Percentiles rank a stretch among this genome's conserved stretches.
Evolutionary conservation across 2,797 vertebrate genomes (phyloP).

Genomic region (Labroides dimidiatus): DNA sequence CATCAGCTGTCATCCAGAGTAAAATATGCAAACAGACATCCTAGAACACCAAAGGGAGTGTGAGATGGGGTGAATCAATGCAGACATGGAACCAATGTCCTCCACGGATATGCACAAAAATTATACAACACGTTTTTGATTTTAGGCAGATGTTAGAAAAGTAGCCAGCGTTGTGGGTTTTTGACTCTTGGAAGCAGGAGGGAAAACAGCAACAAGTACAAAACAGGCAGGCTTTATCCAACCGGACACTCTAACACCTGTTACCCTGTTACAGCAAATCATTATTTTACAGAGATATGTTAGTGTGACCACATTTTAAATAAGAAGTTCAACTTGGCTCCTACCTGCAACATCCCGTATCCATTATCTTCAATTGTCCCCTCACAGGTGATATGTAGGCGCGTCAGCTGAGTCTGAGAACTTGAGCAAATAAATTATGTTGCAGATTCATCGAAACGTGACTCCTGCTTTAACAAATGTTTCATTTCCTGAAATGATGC

Average conservation of each 20-base stretch:
- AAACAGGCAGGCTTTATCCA: constrained; percentile 10
- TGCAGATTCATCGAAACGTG: constrained; percentile 1
- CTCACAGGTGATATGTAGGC: constrained; percentile 91
- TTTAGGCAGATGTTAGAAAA: constrained; percentile 6
- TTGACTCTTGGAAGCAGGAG: constrained; percentile 6
- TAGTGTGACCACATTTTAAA: neutral
- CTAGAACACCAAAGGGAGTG: constrained; percentile 21
- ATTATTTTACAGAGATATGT: neutral
- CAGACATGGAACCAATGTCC: constrained; percentile 40
- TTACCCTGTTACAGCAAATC: no score
- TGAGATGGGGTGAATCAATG: constrained; percentile 44
- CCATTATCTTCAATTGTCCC: constrained; percentile 95
- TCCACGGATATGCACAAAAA: constrained; percentile 31
- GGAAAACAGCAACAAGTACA: neutral
- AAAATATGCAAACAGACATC: constrained; percentile 42
- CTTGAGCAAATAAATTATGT: constrained; percentile 69
- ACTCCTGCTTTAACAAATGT: neutral
- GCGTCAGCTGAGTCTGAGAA: constrained; percentile 87
- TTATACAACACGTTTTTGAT: neutral
- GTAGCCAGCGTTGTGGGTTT: neutral
- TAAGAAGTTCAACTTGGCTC: constrained; percentile 20
- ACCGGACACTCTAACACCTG: neutral
- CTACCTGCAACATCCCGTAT: constrained; percentile 97
- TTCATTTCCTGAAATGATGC: neutral
- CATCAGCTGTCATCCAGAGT: constrained; percentile 85